These are phyloP conservation scores for Drosophila percnosoma DNA, from an alignment of 2,888 invertebrate species.

Conservation along the genomic window DNA sequence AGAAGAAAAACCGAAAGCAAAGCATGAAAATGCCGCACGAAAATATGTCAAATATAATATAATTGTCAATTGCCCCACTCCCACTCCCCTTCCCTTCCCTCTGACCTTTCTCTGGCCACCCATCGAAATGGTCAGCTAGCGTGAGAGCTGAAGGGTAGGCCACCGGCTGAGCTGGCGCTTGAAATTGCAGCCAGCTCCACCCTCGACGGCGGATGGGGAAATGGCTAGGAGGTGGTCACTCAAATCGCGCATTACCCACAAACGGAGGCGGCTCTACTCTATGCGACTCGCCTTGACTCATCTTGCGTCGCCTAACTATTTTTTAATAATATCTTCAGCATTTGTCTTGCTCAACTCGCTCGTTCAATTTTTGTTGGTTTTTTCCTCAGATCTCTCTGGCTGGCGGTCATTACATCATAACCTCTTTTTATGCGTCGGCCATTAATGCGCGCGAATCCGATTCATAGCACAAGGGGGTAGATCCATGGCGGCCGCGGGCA, in stretches of 20 bases:
- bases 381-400: slow-evolving; percentile 28
- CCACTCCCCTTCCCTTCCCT: not conserved
- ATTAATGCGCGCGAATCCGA: slow-evolving; percentile 78
- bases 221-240: slow-evolving; percentile 29
- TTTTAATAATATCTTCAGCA: slow-evolving; percentile 79
- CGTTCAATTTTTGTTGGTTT: slow-evolving; percentile 38
- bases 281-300: slow-evolving; percentile 1
- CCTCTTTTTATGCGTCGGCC: slow-evolving; percentile 70
- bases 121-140: slow-evolving; percentile 61
- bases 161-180: slow-evolving; percentile 4
- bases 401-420: slow-evolving; percentile 79
- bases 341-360: slow-evolving; percentile 75
- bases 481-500: slow-evolving; percentile 23
- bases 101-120: not conserved
- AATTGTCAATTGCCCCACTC: slow-evolving; percentile 67
- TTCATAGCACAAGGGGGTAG: slow-evolving; percentile 49
- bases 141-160: slow-evolving; percentile 52
- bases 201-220: slow-evolving; percentile 52
- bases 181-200: slow-evolving; percentile 26
- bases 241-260: not conserved
- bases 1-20: slow-evolving; percentile 47
- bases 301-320: slow-evolving; percentile 67
- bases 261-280: slow-evolving; percentile 34
- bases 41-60: slow-evolving; percentile 79
- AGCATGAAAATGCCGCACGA: slow-evolving; percentile 51